Evolutionary conservation across 1,140 invertebrate genomes (phyloP), one percentile per base, ranked within the genome.

Genomic region (Dinothrombium tinctorium): DNA sequence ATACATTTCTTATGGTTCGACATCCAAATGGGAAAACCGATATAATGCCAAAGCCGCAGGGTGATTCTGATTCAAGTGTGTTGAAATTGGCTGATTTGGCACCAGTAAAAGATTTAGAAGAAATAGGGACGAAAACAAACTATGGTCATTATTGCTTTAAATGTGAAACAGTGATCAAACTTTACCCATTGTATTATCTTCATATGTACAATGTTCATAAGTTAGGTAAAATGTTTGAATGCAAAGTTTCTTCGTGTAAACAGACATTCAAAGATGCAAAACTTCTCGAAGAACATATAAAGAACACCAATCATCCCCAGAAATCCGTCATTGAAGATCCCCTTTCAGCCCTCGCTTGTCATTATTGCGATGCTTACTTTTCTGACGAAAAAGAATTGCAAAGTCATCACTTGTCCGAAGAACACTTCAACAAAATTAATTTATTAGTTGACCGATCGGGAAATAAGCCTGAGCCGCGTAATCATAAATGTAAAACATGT

Each of bases 401-500:
- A 24, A 45, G 48, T 15, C 52, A 53, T 45, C 25, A 48, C 9
- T 37, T 53, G 6, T 50, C 48, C 36, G 43, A 50, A 22, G 45
- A 51, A 22, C 52, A 53, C 45, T 51, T 47, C n/a, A 53, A 48
- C 15, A 52, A 53, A 40, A 49, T 49, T 21, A 47, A 42, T 14
- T 31, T 33, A 28, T 26, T 46, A 33, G 49, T 49, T 37, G 51
- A 51, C 35, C 39, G 49, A 22, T 41, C 48, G 42, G 51, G 50
- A 42, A 51, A 50, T 31, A 43, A 51, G n/a, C 46, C 51, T 15
- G 52, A 53, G 40, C 51, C 52, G 23, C 40, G 52, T 17, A 53
- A 53, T 42, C 50, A 51, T 36, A 50, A 52, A 22, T 53, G 52
- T 33, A 52, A 52, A 40, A 51, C 52, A 11, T 53, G 52, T 45